A percentile compares a stretch with the other conserved stretches of the same genome.
Evolutionary conservation across 2,113 vertebrate genomes (phyloP).

Genomic region (Pelecanoides urinatrix): DNA sequence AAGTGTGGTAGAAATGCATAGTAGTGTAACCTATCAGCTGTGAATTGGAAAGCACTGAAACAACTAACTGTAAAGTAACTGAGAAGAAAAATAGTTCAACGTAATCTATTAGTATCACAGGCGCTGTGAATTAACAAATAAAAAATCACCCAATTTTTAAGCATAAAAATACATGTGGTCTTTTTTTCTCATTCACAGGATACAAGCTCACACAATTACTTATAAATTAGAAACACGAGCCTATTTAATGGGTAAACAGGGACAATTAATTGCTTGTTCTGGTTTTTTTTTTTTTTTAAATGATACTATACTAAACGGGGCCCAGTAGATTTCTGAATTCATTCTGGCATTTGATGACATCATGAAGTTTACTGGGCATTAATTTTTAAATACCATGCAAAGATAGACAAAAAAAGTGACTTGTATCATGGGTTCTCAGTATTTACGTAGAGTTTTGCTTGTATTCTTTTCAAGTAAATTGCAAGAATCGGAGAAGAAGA

Average conservation of each 20-base stretch:
- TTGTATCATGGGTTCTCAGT: not conserved
- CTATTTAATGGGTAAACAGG: not conserved
- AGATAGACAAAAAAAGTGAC: not conserved
- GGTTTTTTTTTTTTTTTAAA: not conserved
- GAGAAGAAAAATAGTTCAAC: not conserved
- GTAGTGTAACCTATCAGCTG: not conserved
- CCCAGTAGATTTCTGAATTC: not conserved
- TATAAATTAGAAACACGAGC: not conserved
- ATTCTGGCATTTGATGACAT: not conserved
- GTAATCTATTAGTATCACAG: not conserved
- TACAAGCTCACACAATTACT: not conserved
- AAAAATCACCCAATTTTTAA: not conserved
- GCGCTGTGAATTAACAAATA: not conserved
- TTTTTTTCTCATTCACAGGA: not conserved
- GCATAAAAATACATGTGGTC: not conserved
- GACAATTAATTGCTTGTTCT: not conserved
- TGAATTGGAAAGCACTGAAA: not conserved
- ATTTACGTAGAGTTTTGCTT: not conserved
- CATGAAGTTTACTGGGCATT: not conserved
- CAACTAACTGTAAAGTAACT: not conserved
- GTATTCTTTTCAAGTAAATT: constrained; percentile 86
- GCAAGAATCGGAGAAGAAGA: constrained; percentile 91
- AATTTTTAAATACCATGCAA: not conserved
- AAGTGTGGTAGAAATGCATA: not conserved
- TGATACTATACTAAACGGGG: not conserved